phyloP scores from a whole-genome alignment of 2,888 invertebrate species.

The Drosophila anomalata region DNA sequence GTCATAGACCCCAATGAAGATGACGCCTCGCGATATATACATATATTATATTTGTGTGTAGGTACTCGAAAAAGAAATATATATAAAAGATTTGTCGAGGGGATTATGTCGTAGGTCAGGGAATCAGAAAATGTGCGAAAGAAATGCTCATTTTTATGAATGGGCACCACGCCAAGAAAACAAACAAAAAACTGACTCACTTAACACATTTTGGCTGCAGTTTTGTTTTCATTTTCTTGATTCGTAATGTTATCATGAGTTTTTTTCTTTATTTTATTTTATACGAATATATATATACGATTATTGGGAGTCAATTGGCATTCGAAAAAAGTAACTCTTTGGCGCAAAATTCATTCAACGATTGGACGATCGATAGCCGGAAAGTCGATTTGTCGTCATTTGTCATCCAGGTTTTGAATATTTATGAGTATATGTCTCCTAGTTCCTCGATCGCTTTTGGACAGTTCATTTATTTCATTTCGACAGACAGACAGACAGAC shows the following conservation, averaged over 20 bases:
- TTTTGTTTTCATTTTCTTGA: constrained; percentile 1
- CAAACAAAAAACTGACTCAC: constrained; percentile 24
- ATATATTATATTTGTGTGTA: neutral
- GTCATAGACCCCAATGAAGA: constrained; percentile 30
- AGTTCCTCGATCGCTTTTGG: constrained; percentile 21
- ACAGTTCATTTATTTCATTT: constrained; percentile 38
- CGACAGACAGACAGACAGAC: constrained; percentile 18
- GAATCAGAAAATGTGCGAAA: constrained; percentile 18
- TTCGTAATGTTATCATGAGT: neutral
- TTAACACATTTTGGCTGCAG: constrained; percentile 1
- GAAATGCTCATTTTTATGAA: constrained; percentile 35
- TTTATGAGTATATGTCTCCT: constrained; percentile 30
- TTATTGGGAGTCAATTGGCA: neutral
- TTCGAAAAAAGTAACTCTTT: constrained; percentile 10
- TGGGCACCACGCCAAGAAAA: constrained; percentile 20
- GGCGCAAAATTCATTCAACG: constrained; percentile 27
- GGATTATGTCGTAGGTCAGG: constrained; percentile 46
- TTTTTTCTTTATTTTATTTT: neutral
- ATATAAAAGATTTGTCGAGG: constrained; percentile 14
- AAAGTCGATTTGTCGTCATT: constrained; percentile 66
- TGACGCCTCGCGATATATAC: constrained; percentile 19
- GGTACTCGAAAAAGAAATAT: neutral
- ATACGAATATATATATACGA: neutral
- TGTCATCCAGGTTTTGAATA: constrained; percentile 50
- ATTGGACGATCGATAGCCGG: constrained; percentile 48